Conservation (phyloP, 2,797 vertebrate genomes). For the Anisognathus igniventris region DNA sequence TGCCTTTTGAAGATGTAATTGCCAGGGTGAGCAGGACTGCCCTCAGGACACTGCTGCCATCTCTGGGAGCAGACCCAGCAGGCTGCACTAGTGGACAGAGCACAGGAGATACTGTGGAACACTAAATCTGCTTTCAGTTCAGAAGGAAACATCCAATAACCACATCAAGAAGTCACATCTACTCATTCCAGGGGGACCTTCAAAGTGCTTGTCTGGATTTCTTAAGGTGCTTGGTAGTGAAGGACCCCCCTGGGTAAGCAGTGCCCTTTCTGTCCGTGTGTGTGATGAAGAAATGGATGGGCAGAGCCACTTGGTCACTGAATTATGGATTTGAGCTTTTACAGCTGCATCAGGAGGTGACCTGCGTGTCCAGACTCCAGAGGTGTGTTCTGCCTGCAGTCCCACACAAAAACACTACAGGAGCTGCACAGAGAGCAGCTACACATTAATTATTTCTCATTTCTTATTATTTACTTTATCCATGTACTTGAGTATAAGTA, state of each 20-base stretch:
- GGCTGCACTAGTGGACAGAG: neutral
- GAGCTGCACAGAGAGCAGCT: neutral
- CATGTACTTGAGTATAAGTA: neutral
- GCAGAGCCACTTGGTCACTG: neutral
- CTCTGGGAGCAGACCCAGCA: neutral
- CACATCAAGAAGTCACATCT: neutral
- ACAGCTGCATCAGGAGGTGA: neutral
- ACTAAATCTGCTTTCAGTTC: neutral
- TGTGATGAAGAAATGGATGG: neutral
- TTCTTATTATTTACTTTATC: neutral
- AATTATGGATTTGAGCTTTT: neutral
- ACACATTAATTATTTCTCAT: neutral
- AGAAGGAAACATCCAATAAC: neutral
- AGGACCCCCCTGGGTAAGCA: slow-evolving; percentile 40
- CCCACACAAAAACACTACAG: neutral
- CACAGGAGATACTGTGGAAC: neutral
- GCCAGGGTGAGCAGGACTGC: neutral
- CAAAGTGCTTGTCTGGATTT: slow-evolving; percentile 52
- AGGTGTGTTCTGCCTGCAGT: neutral
- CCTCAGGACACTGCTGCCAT: neutral
- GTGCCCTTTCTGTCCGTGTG: neutral
- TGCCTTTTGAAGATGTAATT: neutral
- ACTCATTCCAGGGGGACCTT: slow-evolving; percentile 14
- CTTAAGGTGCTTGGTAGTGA: slow-evolving; percentile 54
- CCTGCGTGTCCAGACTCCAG: neutral